phyloP scores from a whole-genome alignment of 2,888 invertebrate species.

The Mesorhabditis spiculigera region DNA sequence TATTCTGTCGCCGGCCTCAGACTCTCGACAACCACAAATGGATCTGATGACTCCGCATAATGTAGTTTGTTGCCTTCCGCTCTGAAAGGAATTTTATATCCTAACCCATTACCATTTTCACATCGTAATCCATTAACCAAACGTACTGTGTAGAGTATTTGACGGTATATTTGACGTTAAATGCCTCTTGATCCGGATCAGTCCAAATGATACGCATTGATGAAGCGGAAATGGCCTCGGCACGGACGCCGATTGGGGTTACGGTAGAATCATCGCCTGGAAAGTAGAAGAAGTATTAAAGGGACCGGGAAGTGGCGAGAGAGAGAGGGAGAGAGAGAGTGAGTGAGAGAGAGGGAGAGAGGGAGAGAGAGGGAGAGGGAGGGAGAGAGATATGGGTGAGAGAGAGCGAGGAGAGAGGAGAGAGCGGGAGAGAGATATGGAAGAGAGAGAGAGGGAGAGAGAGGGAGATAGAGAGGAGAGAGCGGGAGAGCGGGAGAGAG shows the following conservation, averaged over 20 bases:
- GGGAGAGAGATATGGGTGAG: no score
- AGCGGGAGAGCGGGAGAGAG: no score
- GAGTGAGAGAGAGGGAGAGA: no score
- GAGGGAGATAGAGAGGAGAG: no score
- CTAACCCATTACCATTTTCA: no score
- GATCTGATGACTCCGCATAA: constrained; percentile 80
- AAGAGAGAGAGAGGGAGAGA: no score
- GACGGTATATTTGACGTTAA: constrained; percentile 60
- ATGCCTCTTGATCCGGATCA: constrained; percentile 67
- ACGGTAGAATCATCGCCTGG: constrained; percentile 57
- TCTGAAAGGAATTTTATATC: constrained; percentile 61
- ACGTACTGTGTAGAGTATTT: constrained; percentile 42
- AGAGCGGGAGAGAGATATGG: no score
- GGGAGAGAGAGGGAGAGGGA: no score
- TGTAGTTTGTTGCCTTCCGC: constrained; percentile 69
- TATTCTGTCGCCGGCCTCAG: constrained; percentile 71
- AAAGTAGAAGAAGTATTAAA: background rate
- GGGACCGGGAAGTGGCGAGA: no score
- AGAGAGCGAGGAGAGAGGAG: no score
- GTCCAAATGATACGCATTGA: constrained; percentile 93
- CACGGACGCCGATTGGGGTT: constrained; percentile 77
- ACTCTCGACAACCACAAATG: constrained; percentile 74
- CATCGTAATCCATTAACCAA: no score
- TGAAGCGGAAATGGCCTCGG: constrained; percentile 81
- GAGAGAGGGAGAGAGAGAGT: no score